These are phyloP conservation scores for Hyposoter dolosus DNA, from an alignment of 2,888 invertebrate species.

Conservation along the genomic window DNA sequence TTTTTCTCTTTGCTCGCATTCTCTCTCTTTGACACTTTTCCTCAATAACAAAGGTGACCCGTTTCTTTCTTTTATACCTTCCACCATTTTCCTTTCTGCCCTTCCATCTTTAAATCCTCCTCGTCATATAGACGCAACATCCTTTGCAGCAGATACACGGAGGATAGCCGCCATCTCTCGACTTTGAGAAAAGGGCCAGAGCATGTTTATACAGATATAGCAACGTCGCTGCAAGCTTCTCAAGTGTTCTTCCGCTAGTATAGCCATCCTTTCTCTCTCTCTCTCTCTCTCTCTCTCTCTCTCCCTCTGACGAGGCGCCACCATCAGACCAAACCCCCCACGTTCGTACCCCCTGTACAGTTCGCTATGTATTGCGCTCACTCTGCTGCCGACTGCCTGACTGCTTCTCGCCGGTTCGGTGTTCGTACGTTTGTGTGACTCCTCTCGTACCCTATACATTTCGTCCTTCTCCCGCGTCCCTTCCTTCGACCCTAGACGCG, in stretches of 20 bases:
- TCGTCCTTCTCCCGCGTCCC: slow-evolving; percentile 58
- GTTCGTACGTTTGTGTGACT: slow-evolving; percentile 62
- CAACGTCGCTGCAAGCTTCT: slow-evolving; percentile 39
- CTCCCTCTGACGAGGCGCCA: slow-evolving; percentile 40
- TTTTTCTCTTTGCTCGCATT: background rate
- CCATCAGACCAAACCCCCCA: slow-evolving; percentile 61
- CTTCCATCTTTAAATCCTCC: background rate
- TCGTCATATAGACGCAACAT: slow-evolving; percentile 5
- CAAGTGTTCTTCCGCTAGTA: slow-evolving; percentile 52
- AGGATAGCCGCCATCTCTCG: slow-evolving; percentile 57
- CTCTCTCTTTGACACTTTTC: slow-evolving; percentile 35
- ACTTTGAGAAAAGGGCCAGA: slow-evolving; percentile 46
- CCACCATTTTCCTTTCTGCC: slow-evolving; percentile 4
- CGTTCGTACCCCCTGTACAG: slow-evolving; percentile 48
- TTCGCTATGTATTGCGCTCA: slow-evolving; percentile 40
- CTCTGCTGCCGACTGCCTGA: slow-evolving; percentile 42
- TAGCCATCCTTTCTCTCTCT: slow-evolving; percentile 28
- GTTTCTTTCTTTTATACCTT: slow-evolving; percentile 27
- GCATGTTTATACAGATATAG: slow-evolving; percentile 20
- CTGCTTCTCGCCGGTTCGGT: slow-evolving; percentile 27
- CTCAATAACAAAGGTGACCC: background rate
- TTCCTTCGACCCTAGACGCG: slow-evolving; percentile 62
- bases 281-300: slow-evolving; percentile 12
- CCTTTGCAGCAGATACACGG: slow-evolving; percentile 30
- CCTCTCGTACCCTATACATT: slow-evolving; percentile 59